These are phyloP conservation scores for Falco naumanni DNA, from an alignment of 2,797 vertebrate genomes.

Conservation along the genomic window DNA sequence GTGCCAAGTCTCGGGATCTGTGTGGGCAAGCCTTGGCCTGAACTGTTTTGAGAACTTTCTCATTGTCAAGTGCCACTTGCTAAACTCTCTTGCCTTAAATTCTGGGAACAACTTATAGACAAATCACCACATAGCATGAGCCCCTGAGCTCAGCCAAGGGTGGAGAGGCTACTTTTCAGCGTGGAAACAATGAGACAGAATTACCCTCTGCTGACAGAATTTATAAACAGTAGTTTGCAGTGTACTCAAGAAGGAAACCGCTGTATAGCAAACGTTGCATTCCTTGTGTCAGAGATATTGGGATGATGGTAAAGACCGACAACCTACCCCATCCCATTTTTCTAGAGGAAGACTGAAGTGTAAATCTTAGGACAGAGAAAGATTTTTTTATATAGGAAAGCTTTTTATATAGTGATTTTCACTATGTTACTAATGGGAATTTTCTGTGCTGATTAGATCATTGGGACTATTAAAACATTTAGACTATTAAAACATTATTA, in stretches of 20 bases:
- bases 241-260: background rate
- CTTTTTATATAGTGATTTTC: background rate
- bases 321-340: background rate
- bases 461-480: background rate
- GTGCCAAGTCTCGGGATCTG: background rate
- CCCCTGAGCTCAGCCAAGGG: background rate
- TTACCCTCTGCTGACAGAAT: background rate
- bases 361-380: background rate
- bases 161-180: background rate
- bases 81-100: background rate
- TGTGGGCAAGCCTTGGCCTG: background rate
- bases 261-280: background rate
- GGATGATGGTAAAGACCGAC: background rate
- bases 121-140: background rate
- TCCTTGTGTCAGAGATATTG: background rate
- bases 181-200: background rate
- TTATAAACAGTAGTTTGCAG: background rate
- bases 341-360: background rate
- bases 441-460: background rate
- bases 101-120: background rate
- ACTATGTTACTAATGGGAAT: background rate
- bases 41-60: background rate
- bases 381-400: background rate
- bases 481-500: background rate
- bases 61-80: background rate